These are phyloP conservation scores for Epizoanthus fatuus DNA, from an alignment of 92 coral and sea anemone genomes.

Conservation along the genomic window DNA sequence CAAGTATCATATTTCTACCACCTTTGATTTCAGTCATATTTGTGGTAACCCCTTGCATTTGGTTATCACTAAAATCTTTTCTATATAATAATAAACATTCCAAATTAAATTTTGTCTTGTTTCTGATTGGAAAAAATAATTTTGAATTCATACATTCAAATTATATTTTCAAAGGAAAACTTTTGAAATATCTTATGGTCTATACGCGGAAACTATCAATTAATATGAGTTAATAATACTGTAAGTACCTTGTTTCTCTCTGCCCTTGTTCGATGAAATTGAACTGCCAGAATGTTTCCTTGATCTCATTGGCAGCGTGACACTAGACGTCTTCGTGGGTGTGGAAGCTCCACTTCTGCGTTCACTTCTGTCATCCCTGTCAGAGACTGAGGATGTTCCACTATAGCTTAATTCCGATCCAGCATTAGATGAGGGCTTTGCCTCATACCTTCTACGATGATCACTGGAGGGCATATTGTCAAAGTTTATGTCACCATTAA, in stretches of 20 bases:
- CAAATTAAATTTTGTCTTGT: no score
- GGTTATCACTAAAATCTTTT: no score
- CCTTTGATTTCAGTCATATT: no score
- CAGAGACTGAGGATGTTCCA: neutral
- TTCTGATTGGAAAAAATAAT: no score
- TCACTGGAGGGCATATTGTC: slow-evolving; percentile 2
- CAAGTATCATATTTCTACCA: no score
- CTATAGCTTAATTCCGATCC: slow-evolving; percentile 14
- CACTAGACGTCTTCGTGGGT: slow-evolving; percentile 38
- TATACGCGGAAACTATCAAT: no score
- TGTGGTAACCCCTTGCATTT: no score
- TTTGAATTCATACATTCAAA: no score
- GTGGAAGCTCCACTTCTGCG: slow-evolving; percentile 6
- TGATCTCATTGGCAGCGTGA: slow-evolving; percentile 36
- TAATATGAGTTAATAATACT: no score
- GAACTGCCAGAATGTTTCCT: slow-evolving; percentile 15
- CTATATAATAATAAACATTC: no score
- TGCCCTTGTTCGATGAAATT: slow-evolving; percentile 27
- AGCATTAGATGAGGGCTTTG: neutral
- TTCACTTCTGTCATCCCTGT: slow-evolving; percentile 11
- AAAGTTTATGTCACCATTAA: neutral
- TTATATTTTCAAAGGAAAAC: no score
- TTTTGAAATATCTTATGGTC: no score
- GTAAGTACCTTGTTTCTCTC: slow-evolving; percentile 27
- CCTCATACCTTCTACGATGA: neutral